These are phyloP conservation scores for Pungitius pungitius DNA, from an alignment of 2,113 vertebrate species.

Conservation along the genomic window DNA sequence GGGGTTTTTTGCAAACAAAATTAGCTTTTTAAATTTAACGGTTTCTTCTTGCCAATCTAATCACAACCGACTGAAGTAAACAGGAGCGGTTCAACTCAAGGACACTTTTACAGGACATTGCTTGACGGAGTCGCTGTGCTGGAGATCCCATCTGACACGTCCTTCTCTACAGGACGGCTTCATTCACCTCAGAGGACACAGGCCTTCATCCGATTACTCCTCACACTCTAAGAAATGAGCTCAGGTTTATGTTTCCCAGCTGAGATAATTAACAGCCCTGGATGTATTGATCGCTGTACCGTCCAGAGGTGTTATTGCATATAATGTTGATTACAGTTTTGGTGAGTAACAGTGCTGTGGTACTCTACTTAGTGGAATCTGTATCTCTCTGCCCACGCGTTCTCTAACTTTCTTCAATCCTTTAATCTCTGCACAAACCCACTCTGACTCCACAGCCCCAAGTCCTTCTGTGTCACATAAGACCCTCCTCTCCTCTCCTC, in stretches of 20 bases:
- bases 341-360: conserved; percentile 32
- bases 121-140: conserved; percentile 18
- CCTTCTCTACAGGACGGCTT: conserved; percentile 37
- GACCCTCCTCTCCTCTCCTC: conserved; percentile 32
- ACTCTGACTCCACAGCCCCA: conserved; percentile 68
- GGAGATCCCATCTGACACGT: conserved; percentile 47
- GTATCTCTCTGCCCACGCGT: conserved; percentile 52
- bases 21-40: not conserved
- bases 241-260: not conserved
- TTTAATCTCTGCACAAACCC: conserved; percentile 72
- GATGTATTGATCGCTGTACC: conserved; percentile 25
- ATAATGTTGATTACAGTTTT: conserved; percentile 31
- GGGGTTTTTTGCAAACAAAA: not conserved
- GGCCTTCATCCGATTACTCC: not conserved
- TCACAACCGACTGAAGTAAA: conserved; percentile 2
- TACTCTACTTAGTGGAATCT: conserved; percentile 47
- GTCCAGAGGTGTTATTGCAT: conserved; percentile 7
- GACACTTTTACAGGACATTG: conserved; percentile 32
- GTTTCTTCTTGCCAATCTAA: not conserved
- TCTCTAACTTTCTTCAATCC: conserved; percentile 63
- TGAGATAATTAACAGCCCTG: conserved; percentile 11
- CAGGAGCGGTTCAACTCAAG: conserved; percentile 17
- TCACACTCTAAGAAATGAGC: not conserved
- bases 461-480: conserved; percentile 68
- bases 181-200: conserved; percentile 21